These are phyloP conservation scores for Pagrus major DNA, from an alignment of 2,113 vertebrate genomes.

Conservation along the genomic window DNA sequence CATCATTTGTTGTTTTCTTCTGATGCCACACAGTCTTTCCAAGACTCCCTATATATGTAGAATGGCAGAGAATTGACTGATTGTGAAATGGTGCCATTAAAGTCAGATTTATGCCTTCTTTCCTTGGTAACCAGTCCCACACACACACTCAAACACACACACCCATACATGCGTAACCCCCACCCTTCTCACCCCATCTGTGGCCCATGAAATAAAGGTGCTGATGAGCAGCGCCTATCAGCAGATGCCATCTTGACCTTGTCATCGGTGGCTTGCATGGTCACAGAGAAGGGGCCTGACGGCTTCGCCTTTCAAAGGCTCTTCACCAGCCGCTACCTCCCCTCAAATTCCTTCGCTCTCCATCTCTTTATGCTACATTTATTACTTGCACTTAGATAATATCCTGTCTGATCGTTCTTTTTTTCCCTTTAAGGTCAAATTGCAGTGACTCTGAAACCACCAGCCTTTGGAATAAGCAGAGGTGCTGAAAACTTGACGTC, in stretches of 20 bases:
- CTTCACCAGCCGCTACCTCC: slow-evolving; percentile 56
- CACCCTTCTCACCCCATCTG: slow-evolving; percentile 37
- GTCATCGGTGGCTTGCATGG: slow-evolving; percentile 80
- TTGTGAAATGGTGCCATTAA: slow-evolving; percentile 14
- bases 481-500: slow-evolving; percentile 75
- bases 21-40: neutral
- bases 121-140: neutral
- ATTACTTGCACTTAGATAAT: slow-evolving; percentile 82
- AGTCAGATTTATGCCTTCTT: slow-evolving; percentile 4
- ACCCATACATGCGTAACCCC: neutral
- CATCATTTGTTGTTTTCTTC: neutral
- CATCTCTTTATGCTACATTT: slow-evolving; percentile 79
- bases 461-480: slow-evolving; percentile 59
- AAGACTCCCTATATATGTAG: neutral
- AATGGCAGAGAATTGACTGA: neutral
- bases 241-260: slow-evolving; percentile 82
- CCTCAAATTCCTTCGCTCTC: slow-evolving; percentile 77
- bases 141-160: neutral
- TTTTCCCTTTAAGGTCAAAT: slow-evolving; percentile 65
- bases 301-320: slow-evolving; percentile 82
- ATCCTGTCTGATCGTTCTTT: slow-evolving; percentile 72
- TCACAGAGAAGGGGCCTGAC: slow-evolving; percentile 69
- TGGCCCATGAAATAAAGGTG: slow-evolving; percentile 75
- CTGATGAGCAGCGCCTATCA: slow-evolving; percentile 84
- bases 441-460: slow-evolving; percentile 73